Evolutionary conservation across 2,113 vertebrate species (phyloP).

Genomic region (Mastomys natalensis): DNA sequence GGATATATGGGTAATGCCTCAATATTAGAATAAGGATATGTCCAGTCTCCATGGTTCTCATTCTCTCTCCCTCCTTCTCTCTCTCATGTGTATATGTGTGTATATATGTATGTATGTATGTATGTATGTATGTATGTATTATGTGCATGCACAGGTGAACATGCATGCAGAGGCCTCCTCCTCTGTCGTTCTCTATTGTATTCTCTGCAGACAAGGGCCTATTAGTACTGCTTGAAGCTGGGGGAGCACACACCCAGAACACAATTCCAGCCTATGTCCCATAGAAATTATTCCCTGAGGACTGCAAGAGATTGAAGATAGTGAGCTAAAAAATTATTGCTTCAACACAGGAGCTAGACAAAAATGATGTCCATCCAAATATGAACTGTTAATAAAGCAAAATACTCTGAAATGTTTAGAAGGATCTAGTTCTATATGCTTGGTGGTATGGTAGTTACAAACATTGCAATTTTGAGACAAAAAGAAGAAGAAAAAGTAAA

Average conservation of each 20-base stretch:
- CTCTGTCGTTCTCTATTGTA: neutral
- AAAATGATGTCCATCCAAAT: neutral
- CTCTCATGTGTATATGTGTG: neutral
- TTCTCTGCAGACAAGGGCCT: neutral
- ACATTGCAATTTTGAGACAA: neutral
- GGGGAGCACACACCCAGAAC: neutral
- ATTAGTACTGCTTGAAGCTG: neutral
- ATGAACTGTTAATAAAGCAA: neutral
- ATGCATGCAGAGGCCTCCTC: neutral
- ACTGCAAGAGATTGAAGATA: neutral
- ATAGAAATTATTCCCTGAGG: neutral
- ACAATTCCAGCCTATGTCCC: neutral
- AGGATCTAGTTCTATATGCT: neutral
- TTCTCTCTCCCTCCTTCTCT: neutral
- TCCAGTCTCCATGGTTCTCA: neutral
- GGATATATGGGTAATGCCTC: neutral
- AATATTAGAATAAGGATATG: neutral
- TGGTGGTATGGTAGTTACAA: neutral
- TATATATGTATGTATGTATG: neutral
- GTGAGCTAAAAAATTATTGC: neutral
- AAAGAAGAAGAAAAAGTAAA: neutral
- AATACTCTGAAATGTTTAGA: neutral
- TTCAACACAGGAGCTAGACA: neutral
- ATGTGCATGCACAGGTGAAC: too few species aligned
- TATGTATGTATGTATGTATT: neutral